phyloP scores from a whole-genome alignment of 2,888 invertebrate species.

The Keiferia lycopersicella region DNA sequence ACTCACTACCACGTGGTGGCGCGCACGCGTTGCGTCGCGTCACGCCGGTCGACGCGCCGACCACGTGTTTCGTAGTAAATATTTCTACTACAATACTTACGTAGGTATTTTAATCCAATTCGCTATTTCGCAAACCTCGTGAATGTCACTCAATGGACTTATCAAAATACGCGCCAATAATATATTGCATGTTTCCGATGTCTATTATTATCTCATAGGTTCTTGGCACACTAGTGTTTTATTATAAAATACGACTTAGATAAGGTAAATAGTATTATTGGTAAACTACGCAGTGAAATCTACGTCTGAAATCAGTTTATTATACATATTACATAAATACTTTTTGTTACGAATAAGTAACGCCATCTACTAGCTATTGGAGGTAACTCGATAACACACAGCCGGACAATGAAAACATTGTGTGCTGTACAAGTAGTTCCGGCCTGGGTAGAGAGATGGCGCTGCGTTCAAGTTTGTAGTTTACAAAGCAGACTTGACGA shows the following conservation, averaged over 20 bases:
- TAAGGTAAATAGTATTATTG: neutral
- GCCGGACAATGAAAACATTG: neutral
- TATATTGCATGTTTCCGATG: neutral
- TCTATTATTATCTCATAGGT: neutral
- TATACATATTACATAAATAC: too few species aligned
- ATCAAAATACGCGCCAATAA: constrained; percentile 28
- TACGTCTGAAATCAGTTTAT: neutral
- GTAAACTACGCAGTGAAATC: neutral
- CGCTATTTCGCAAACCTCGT: constrained; percentile 23
- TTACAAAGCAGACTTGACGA: neutral
- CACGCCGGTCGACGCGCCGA: constrained; percentile 27
- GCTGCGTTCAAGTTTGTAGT: neutral
- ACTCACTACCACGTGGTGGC: constrained; percentile 42
- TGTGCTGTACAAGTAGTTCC: neutral
- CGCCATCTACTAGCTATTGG: neutral
- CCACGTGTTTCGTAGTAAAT: constrained; percentile 45
- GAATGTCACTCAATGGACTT: constrained; percentile 45
- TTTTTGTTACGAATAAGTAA: neutral
- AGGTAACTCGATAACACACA: neutral
- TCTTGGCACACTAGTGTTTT: neutral
- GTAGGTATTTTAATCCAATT: constrained; percentile 20
- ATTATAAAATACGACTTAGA: constrained; percentile 1
- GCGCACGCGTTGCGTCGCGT: constrained; percentile 33
- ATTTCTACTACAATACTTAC: constrained; percentile 30
- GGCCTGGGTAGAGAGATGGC: neutral